phyloP scores from a whole-genome alignment of 2,797 vertebrate genomes.

The Telmatherina bonti region DNA sequence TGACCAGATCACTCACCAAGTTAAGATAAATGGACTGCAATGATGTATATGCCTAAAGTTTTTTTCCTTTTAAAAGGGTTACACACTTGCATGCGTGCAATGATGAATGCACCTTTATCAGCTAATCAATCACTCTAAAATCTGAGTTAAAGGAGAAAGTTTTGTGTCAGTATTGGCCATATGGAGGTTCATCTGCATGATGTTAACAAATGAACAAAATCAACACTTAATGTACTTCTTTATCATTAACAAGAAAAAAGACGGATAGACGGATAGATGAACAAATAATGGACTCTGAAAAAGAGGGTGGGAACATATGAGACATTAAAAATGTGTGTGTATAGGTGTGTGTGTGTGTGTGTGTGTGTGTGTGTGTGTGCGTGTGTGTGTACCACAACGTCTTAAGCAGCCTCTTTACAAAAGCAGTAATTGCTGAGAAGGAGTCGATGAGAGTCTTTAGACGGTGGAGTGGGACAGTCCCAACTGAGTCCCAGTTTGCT shows the following conservation, averaged over 20 bases:
- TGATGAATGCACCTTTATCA: constrained; percentile 51
- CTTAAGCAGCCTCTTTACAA: constrained; percentile 68
- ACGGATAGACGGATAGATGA: constrained; percentile 25
- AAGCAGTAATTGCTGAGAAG: constrained; percentile 61
- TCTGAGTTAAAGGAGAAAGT: constrained; percentile 40
- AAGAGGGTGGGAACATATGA: constrained; percentile 35
- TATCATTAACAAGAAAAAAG: constrained; percentile 14
- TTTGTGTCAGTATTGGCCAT: constrained; percentile 12
- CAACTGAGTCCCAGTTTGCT: constrained; percentile 68
- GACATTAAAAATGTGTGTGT: constrained; percentile 18
- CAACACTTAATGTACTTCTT: not conserved
- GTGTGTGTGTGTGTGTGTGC: constrained; percentile 23
- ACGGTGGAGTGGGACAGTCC: constrained; percentile 69
- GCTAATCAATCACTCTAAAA: constrained; percentile 62
- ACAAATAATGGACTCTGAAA: constrained; percentile 25
- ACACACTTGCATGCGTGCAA: constrained; percentile 29
- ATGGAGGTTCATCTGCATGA: constrained; percentile 25
- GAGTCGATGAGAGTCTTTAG: constrained; percentile 75
- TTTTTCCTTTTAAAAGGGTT: constrained; percentile 11
- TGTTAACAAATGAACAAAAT: constrained; percentile 17
- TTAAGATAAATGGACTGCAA: constrained; percentile 73
- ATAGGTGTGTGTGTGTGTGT: constrained; percentile 17
- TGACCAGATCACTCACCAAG: constrained; percentile 57
- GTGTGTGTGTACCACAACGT: constrained; percentile 16
- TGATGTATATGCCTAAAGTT: constrained; percentile 46